A percentile compares a stretch with the other conserved stretches of the same genome.
These are phyloP conservation scores for Ormyrus rosae DNA, from an alignment of 2,888 invertebrate species.

Conservation along the genomic window DNA sequence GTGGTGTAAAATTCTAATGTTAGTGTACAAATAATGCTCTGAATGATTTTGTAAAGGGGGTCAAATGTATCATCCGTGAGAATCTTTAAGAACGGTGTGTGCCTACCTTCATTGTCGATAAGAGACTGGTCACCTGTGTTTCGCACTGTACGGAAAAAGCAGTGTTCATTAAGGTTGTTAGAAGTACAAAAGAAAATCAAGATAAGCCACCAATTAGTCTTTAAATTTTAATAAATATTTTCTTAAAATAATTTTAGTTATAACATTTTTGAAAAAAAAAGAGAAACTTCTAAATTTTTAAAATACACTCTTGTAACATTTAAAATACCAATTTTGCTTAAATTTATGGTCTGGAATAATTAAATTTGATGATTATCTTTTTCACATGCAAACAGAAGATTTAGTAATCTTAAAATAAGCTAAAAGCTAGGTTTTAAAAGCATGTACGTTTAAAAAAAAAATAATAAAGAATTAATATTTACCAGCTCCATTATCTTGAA, in stretches of 20 bases:
- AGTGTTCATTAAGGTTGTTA: constrained; percentile 58
- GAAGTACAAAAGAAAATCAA: constrained; percentile 24
- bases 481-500: constrained; percentile 85
- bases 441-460: constrained; percentile 15
- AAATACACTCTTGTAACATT: no score
- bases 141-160: constrained; percentile 76
- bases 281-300: no score
- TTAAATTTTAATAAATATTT: no score
- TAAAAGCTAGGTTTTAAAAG: constrained; percentile 7
- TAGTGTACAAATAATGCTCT: constrained; percentile 38
- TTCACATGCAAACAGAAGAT: constrained; percentile 10
- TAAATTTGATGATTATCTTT: constrained; percentile 10
- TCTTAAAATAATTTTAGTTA: no score
- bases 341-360: no score
- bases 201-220: constrained; percentile 32
- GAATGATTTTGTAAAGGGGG: constrained; percentile 4
- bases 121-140: constrained; percentile 77
- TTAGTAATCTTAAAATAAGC: constrained; percentile 9
- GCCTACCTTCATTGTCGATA: constrained; percentile 80
- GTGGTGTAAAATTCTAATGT: constrained; percentile 36
- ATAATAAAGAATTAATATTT: constrained; percentile 67
- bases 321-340: no score
- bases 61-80: constrained; percentile 1
- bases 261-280: no score
- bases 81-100: constrained; percentile 58